Base-by-base conservation (phyloP, 1,140 invertebrate species). In the Apocrypta bakeri region DNA sequence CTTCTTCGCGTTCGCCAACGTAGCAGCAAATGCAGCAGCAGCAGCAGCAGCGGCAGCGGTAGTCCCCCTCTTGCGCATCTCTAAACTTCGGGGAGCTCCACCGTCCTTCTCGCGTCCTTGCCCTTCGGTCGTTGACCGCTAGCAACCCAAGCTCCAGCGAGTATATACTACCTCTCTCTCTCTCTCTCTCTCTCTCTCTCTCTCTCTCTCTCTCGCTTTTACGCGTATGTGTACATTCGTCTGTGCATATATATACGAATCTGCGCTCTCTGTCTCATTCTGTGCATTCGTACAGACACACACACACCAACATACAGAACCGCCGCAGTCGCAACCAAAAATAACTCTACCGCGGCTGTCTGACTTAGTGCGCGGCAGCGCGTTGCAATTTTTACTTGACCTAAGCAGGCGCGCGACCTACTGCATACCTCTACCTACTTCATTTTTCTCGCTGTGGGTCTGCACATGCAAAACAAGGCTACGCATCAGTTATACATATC, bases 101-200 rank as follows among this genome's bases (percentile, higher is more conserved):
- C 85, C 87, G 90, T 91, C 90, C 90, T 91, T 91, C 90, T 88
- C 86, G 85, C 91, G 90, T 91, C 90, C 90, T 92, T 92, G 90
- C 88, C 88, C 87, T 88, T 84, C 88, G 88, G 88, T 91, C 90
- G 87, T 90, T 90, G 87, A 92, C 90, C 90, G 88, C 83, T 12
- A 2, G 42, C 40, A 48, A 12, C 24, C 71, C 40, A 25, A 12
- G 40, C n/a, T 2, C 42, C 37, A n/a, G 37, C 71, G 71, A 31
- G 33, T n/a, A n/a, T n/a, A n/a, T n/a, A n/a, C n/a, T n/a, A n/a
- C n/a, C 69, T 1, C 24, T 87, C 87, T 84, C 84, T 84, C 84
- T 84, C 86, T 84, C 66, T 83, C 79, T 81, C 48, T 82, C 81
- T 80, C 83, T 84, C 79, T 84, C 85, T 83, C 85, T 81, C 33